A percentile compares a stretch with the other conserved stretches of the same genome.
phyloP scores from a whole-genome alignment of 2,113 vertebrate species.

The Trichomycterus rosablanca region DNA sequence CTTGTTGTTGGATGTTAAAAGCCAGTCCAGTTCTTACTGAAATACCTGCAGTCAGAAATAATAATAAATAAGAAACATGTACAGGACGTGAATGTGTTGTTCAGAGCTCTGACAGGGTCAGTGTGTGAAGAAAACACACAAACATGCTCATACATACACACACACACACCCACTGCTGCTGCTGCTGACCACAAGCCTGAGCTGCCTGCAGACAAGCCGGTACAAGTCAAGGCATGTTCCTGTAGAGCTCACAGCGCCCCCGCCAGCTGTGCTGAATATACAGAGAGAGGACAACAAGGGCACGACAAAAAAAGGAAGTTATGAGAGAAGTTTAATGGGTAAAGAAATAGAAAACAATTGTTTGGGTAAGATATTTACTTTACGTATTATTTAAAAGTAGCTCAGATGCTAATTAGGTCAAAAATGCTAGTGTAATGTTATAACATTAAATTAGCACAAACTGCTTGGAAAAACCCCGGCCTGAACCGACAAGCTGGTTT shows the following conservation, averaged over 20 bases:
- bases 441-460: too few species aligned
- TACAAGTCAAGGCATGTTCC: conserved; percentile 75
- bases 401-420: too few species aligned
- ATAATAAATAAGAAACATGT: not conserved
- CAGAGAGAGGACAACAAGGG: not conserved
- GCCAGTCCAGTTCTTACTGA: not conserved
- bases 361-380: too few species aligned
- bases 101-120: conserved; percentile 25
- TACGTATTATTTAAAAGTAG: too few species aligned
- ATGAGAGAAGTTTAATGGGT: conserved; percentile 56
- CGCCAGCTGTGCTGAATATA: conserved; percentile 42
- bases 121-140: conserved; percentile 6
- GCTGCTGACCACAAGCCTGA: conserved; percentile 38
- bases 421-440: too few species aligned
- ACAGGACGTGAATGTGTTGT: conserved; percentile 10
- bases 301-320: conserved; percentile 52
- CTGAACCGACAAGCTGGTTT: too few species aligned
- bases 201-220: conserved; percentile 45
- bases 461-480: too few species aligned
- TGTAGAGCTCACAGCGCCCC: conserved; percentile 58
- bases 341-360: conserved; percentile 40
- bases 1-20: not conserved
- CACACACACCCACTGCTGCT: not conserved
- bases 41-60: not conserved
- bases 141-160: not conserved